Base-by-base conservation (phyloP, 2,888 invertebrate genomes). In the Loripinus fragilis region DNA sequence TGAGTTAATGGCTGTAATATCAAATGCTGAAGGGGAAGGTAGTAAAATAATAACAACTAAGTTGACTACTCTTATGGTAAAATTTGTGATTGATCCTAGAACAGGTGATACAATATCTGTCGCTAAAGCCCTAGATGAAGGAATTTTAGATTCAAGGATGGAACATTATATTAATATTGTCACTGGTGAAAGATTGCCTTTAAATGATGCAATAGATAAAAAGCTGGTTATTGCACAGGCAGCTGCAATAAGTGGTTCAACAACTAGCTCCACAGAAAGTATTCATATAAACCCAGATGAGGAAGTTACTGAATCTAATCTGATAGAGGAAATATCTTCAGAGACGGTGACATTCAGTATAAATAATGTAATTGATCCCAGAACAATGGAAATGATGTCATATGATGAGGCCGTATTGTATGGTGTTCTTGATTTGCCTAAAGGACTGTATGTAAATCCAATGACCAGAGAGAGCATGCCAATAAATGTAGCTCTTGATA, bases 321-420 rank as follows among this genome's bases (percentile, higher is more conserved):
- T 15, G 95, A 96, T 86, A 95, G 93, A 93, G 80, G 91, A 92
- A 73, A 83, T 93, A 23, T 87, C 87, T 20, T 89, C 92, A 74
- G 92, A 93, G 81, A 90, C 91, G 8, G 89, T 90, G 38, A 90
- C 90, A 1, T 87, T 91, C 65, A 90, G 90, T 78, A 90, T 91
- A 69, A 91, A 82, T 48, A 89, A 89, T 82, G 96, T 97, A 89
- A 95, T 95, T 75, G 96, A 97, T 87, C 94, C 94, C 82, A 95
- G 96, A 95, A 94, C 94, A 42, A 93, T 94, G 80, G 93, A 93
- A 85, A 96, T 96, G 93, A 95, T 98, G 64, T 97, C 98, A 17
- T 95, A 98, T 87, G 94, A 98, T 85, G 97, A 98, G 95, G 98
- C 98, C 52, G 98, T 99, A 88, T 97, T 97, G 92, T 95, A 96